Evolutionary conservation across 2,888 invertebrate genomes (phyloP).

Genomic region (Eupithecia pulchellata): DNA sequence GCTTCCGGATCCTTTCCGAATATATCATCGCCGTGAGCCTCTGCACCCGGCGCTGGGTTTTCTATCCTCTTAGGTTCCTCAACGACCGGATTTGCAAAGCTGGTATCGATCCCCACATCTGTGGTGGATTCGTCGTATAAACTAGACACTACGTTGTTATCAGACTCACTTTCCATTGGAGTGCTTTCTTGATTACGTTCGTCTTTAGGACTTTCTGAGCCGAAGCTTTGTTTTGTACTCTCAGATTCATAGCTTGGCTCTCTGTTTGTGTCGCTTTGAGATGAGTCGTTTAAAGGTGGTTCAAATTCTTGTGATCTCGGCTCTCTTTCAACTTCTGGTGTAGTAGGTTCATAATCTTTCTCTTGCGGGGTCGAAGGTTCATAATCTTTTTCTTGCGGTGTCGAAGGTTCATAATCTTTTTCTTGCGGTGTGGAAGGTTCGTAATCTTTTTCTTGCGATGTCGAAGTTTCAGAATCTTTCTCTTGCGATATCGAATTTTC

Average conservation of each 20-base stretch:
- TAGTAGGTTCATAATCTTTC: conserved; percentile 5
- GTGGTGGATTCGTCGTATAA: conserved; percentile 60
- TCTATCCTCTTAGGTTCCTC: conserved; percentile 24
- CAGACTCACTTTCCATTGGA: conserved; percentile 23
- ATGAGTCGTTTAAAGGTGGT: conserved; percentile 15
- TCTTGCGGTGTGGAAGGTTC: background rate
- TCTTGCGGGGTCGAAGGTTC: too few species aligned
- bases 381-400: background rate
- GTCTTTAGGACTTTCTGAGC: conserved; percentile 11
- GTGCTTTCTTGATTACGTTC: conserved; percentile 5
- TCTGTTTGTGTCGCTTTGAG: conserved; percentile 18
- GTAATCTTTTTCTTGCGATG: background rate
- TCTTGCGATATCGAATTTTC: background rate
- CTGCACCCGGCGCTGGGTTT: conserved; percentile 35
- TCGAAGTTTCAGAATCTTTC: background rate
- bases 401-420: background rate
- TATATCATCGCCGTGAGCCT: conserved; percentile 54
- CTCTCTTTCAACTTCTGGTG: background rate
- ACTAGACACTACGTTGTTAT: conserved; percentile 34
- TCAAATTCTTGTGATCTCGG: conserved; percentile 8
- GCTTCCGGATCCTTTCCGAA: conserved; percentile 51
- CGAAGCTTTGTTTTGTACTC: conserved; percentile 10
- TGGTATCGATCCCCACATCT: conserved; percentile 64
- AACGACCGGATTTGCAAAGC: conserved; percentile 54
- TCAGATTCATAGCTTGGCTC: conserved; percentile 17